Evolutionary conservation across 2,888 invertebrate species (phyloP).

Genomic region (Brassicogethes aeneus): DNA sequence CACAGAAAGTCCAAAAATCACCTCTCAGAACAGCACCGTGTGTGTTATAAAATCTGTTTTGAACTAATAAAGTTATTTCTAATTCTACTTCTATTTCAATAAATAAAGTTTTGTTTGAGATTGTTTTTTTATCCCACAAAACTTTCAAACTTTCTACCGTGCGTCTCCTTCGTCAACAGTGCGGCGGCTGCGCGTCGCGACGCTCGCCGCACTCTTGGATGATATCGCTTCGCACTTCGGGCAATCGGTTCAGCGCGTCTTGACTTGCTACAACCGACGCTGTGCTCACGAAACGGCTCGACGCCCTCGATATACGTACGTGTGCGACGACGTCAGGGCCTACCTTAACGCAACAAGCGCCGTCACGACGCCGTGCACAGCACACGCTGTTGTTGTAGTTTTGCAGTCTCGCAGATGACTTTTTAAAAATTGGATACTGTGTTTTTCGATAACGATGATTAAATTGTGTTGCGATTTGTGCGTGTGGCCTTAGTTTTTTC

Average conservation of each 20-base stretch:
- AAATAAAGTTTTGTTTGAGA: too few species aligned
- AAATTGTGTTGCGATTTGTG: slow-evolving; percentile 6
- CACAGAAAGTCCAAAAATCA: too few species aligned
- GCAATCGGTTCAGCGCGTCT: slow-evolving; percentile 27
- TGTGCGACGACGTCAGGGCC: slow-evolving; percentile 5
- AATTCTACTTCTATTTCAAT: too few species aligned
- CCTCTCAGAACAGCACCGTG: too few species aligned
- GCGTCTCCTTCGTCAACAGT: too few species aligned
- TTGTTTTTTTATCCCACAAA: too few species aligned
- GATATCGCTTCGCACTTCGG: slow-evolving; percentile 16
- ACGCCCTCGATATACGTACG: slow-evolving; percentile 19
- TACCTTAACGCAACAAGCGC: not conserved
- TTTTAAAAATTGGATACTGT: not conserved
- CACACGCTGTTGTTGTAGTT: too few species aligned
- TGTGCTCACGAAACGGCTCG: slow-evolving; percentile 18
- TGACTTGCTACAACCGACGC: slow-evolving; percentile 15
- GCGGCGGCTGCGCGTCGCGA: slow-evolving; percentile 1
- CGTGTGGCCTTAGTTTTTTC: slow-evolving; percentile 6
- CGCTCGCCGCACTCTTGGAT: slow-evolving; percentile 5
- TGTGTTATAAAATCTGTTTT: too few species aligned
- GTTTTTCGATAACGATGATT: slow-evolving; percentile 1
- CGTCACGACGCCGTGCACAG: slow-evolving; percentile 10
- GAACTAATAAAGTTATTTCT: too few species aligned
- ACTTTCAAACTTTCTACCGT: too few species aligned
- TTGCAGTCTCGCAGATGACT: slow-evolving; percentile 6